Evolutionary conservation across 1,140 invertebrate species (phyloP).

Genomic region (Drosophila azteca): DNA sequence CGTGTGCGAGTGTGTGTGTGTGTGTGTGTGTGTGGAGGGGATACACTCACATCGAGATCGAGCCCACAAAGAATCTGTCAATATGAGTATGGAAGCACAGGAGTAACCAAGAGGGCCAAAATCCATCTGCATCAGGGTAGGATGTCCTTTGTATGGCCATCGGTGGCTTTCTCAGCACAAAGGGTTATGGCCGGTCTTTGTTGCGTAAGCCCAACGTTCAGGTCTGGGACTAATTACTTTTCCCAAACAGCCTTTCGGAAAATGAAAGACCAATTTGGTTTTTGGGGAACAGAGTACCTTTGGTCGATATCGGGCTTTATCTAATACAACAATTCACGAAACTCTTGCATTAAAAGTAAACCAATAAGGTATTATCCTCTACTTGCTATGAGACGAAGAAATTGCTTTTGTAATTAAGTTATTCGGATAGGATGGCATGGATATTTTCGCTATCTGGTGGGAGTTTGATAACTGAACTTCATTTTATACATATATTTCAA

Average conservation of each 20-base stretch:
- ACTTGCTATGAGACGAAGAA: too few relatives aligned
- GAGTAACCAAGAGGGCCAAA: constrained; percentile 13
- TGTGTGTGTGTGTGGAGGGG: too few relatives aligned
- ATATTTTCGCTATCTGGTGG: too few relatives aligned
- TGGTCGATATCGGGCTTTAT: too few relatives aligned
- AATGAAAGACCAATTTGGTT: not conserved
- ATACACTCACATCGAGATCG: constrained; percentile 1
- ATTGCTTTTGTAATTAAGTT: too few relatives aligned
- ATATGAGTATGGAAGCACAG: constrained; percentile 6
- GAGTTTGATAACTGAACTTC: too few relatives aligned
- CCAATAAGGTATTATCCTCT: too few relatives aligned
- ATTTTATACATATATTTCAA: too few relatives aligned
- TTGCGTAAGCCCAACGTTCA: constrained; percentile 23
- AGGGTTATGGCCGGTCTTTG: constrained; percentile 27
- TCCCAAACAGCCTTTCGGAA: not conserved
- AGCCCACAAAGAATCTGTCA: constrained; percentile 26
- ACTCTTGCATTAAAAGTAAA: too few relatives aligned
- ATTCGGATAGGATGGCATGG: too few relatives aligned
- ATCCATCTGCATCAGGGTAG: constrained; percentile 29
- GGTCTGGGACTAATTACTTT: constrained; percentile 25
- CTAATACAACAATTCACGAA: too few relatives aligned
- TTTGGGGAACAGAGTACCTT: not conserved
- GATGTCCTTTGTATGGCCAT: constrained; percentile 41
- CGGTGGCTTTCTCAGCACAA: constrained; percentile 19
- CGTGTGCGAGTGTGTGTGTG: not conserved